Evolutionary conservation across 2,113 vertebrate genomes (phyloP).

Genomic region (Peromyscus californicus): DNA sequence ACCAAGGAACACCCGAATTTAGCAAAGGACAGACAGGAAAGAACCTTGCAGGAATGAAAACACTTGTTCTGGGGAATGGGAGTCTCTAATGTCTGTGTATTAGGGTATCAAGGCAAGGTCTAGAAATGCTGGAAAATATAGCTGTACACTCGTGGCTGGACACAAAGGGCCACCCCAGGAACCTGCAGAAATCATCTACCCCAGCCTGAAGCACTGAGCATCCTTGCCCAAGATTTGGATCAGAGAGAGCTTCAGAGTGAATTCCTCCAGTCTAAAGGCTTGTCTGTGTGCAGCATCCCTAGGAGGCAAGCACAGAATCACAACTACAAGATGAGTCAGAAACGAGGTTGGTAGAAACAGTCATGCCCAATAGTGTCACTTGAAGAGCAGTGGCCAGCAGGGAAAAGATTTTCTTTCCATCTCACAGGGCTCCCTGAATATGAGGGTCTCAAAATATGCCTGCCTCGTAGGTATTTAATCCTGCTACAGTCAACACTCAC

Average conservation of each 20-base stretch:
- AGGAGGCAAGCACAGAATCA: constrained; percentile 60
- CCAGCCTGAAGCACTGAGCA: neutral
- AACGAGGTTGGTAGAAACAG: neutral
- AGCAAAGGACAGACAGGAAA: neutral
- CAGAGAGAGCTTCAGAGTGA: constrained; percentile 31
- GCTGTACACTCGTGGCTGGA: neutral
- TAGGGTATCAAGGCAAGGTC: neutral
- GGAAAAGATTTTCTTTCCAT: constrained; percentile 11
- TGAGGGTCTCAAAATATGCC: neutral
- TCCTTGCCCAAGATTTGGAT: neutral
- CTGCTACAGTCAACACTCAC: neutral
- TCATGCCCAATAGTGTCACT: neutral
- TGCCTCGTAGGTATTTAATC: neutral
- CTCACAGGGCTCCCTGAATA: neutral
- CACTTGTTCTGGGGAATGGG: neutral
- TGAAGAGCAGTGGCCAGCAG: neutral
- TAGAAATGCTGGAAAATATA: constrained; percentile 24
- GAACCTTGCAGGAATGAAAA: neutral
- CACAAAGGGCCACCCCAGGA: constrained; percentile 46
- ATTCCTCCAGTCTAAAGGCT: constrained; percentile 35
- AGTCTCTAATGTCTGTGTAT: neutral
- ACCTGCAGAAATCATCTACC: neutral
- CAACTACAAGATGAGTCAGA: constrained; percentile 60
- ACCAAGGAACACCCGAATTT: neutral
- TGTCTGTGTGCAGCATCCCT: constrained; percentile 29